Conservation (phyloP, 2,797 vertebrate genomes). For the Danio choprae region DNA sequence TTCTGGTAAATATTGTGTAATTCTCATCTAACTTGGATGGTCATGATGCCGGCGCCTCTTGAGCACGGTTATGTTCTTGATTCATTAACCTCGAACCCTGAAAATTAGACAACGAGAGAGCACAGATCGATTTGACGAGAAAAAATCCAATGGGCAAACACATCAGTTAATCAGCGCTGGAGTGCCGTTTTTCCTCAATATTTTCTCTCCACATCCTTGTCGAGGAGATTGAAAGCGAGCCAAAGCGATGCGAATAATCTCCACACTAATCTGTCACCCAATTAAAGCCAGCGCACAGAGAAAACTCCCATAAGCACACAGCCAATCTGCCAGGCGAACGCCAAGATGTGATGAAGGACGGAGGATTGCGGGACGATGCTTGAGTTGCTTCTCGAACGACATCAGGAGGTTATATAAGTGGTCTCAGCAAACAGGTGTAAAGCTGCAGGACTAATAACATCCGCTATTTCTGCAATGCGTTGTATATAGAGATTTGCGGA, state of each 20-base stretch:
- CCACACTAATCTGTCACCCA: conserved; percentile 70
- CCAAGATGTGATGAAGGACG: conserved; percentile 64
- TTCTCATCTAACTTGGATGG: conserved; percentile 11
- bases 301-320: conserved; percentile 58
- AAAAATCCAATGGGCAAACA: conserved; percentile 28
- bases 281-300: conserved; percentile 68
- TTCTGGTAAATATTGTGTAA: background rate
- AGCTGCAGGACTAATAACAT: background rate
- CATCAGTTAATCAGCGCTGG: conserved; percentile 38
- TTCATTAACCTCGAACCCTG: conserved; percentile 23
- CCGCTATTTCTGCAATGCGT: background rate
- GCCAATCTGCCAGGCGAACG: conserved; percentile 58
- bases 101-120: conserved; percentile 8
- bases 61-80: background rate
- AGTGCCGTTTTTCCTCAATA: conserved; percentile 34
- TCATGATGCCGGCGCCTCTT: background rate
- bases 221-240: conserved; percentile 38
- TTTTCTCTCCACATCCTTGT: conserved; percentile 25
- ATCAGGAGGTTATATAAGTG: background rate
- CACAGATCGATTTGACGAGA: conserved; percentile 41
- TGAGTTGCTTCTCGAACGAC: background rate
- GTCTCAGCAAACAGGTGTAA: conserved; percentile 15
- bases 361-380: background rate
- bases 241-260: conserved; percentile 61
- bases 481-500: background rate